Conservation (phyloP, 2,797 vertebrate genomes). For the Chaetodon trifasciatus region DNA sequence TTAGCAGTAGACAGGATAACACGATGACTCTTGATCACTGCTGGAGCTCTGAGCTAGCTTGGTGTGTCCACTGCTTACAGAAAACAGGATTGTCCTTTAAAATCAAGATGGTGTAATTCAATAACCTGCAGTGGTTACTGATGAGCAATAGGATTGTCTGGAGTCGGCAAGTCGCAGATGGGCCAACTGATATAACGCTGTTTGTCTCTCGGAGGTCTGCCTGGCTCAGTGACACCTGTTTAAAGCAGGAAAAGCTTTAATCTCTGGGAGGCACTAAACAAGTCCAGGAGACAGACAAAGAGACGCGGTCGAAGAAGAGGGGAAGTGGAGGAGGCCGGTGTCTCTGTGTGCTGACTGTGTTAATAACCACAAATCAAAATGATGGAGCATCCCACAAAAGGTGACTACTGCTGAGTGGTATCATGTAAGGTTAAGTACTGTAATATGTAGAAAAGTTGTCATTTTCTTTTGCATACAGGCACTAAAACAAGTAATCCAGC, state of each 20-base stretch:
- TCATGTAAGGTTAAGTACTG: constrained; percentile 39
- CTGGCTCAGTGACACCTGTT: constrained; percentile 87
- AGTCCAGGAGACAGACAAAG: constrained; percentile 77
- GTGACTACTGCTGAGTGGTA: constrained; percentile 60
- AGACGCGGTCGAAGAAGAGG: constrained; percentile 72
- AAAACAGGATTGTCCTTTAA: constrained; percentile 88
- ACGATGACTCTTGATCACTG: constrained; percentile 74
- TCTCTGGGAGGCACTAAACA: constrained; percentile 83
- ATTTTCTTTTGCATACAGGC: constrained; percentile 41
- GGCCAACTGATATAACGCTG: constrained; percentile 82
- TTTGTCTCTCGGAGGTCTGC: constrained; percentile 83
- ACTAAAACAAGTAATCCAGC: constrained; percentile 42
- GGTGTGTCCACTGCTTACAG: constrained; percentile 82
- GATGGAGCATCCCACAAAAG: constrained; percentile 60
- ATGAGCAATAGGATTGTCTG: constrained; percentile 88
- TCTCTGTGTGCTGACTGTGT: constrained; percentile 72
- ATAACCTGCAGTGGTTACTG: constrained; percentile 87
- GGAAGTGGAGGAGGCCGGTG: constrained; percentile 74
- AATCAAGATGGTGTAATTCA: constrained; percentile 89
- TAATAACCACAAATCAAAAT: constrained; percentile 79
- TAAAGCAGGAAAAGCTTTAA: constrained; percentile 86
- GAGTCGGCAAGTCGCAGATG: constrained; percentile 87
- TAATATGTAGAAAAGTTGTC: constrained; percentile 19
- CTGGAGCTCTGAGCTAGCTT: constrained; percentile 66
- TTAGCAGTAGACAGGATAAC: constrained; percentile 71